Conservation (phyloP, 2,888 invertebrate species). For the Argyra leucocephala region DNA sequence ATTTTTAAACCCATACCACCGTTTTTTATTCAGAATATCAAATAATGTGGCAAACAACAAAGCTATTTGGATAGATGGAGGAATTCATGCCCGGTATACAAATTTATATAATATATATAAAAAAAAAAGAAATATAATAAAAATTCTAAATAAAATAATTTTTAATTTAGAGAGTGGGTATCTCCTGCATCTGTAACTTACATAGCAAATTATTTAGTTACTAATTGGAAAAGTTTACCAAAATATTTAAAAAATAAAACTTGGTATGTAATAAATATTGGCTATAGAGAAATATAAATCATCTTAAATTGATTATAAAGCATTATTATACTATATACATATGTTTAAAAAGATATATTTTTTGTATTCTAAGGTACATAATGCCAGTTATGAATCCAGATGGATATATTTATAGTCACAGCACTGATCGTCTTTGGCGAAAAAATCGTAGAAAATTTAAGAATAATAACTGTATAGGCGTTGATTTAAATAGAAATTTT, state of each 20-base stretch:
- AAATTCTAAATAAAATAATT: too few species aligned
- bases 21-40: constrained; percentile 48
- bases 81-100: constrained; percentile 63
- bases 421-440: constrained; percentile 70
- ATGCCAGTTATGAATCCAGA: constrained; percentile 72
- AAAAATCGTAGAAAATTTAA: constrained; percentile 54
- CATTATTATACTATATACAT: background rate
- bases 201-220: constrained; percentile 59
- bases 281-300: too few species aligned
- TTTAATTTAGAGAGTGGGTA: constrained; percentile 71
- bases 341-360: background rate
- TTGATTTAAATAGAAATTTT: constrained; percentile 79
- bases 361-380: constrained; percentile 45
- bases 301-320: too few species aligned
- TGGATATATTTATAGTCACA: constrained; percentile 78
- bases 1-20: too few species aligned
- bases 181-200: constrained; percentile 69
- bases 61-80: constrained; percentile 66
- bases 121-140: too few species aligned
- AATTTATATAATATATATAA: too few species aligned
- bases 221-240: constrained; percentile 55
- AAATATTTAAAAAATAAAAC: constrained; percentile 65
- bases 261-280: constrained; percentile 45
- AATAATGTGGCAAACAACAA: constrained; percentile 52
- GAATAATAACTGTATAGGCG: constrained; percentile 53